phyloP scores from a whole-genome alignment of 2,113 vertebrate species.

The Caretta caretta region DNA sequence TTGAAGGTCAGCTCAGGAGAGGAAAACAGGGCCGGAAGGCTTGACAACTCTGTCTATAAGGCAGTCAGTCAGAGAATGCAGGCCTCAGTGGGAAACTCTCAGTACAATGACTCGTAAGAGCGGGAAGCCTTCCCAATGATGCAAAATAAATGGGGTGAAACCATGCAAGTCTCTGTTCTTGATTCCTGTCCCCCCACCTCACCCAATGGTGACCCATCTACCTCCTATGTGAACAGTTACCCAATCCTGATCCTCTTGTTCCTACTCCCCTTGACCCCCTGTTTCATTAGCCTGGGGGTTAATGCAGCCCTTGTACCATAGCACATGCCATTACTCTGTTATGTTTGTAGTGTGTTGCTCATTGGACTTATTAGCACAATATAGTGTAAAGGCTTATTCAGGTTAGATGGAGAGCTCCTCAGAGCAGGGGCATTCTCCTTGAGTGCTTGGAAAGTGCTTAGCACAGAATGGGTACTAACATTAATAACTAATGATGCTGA shows the following conservation, averaged over 20 bases:
- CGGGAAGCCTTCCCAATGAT: not conserved
- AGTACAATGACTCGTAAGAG: not conserved
- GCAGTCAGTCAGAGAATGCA: not conserved
- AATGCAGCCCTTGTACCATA: not conserved
- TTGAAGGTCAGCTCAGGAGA: not conserved
- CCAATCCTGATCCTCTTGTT: not conserved
- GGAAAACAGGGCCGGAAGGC: not conserved
- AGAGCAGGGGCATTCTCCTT: not conserved
- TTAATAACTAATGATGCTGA: not conserved
- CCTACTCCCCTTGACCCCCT: not conserved
- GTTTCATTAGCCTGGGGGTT: not conserved
- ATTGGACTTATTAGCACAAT: not conserved
- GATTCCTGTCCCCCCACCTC: not conserved
- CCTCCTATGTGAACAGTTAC: not conserved
- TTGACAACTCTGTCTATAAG: not conserved
- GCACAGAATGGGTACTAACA: rapidly evolving
- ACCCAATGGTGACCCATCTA: not conserved
- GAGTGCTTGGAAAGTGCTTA: rapidly evolving
- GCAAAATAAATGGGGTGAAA: not conserved
- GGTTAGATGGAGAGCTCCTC: not conserved
- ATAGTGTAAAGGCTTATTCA: not conserved
- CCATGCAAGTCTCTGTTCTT: not conserved
- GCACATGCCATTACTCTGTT: not conserved
- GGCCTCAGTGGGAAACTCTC: not conserved
- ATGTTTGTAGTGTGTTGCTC: not conserved